Evolutionary conservation across 2,113 vertebrate genomes (phyloP), one percentile per base, ranked within the genome.

Genomic region (Oreotrochilus melanogaster): DNA sequence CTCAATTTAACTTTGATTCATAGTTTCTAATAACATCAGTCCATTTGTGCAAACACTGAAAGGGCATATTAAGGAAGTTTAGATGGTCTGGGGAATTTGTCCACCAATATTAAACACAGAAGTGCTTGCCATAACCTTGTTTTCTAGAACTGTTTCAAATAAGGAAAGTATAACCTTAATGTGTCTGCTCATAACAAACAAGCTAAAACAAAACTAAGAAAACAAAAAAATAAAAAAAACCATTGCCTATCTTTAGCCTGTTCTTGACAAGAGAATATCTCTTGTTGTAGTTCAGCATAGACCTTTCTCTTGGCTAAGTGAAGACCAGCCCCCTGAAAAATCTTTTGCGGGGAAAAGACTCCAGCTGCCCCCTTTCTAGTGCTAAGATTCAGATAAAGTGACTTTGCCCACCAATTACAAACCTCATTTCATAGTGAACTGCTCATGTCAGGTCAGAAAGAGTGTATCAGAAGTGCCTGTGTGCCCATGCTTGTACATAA

Each of bases 1-100:
- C 58, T 79, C 87, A 90, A 89, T 91, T 95, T 95, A 89, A 79
- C 93, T 96, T 95, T 86, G 92, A 96, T 88, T 83, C 71, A 95
- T 86, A 67, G 89, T 78, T 94, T 96, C 87, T 86, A 96, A 94
- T 92, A 96, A 93, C 48, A 66, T 76, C 60, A 89, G 74, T 70
- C 82, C 69, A 80, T 62, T 96, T 96, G 78, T 92, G 89, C 92
- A 89, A 96, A 93, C 71, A 86, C 51, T 73, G 65, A 30, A 92
- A 88, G 56, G 71, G 66, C 42, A 79, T 82, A 94, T 91, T 94
- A 94, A 91, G 87, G 47, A 82, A 82, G 42, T 79, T 88, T 62
- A 93, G 81, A 89, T 22, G 10, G 51, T 66, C 66, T 88, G 27
- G 62, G 71, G 81, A 94, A 96, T 93, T 90, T 86, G 39, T 39